Percentiles rank a stretch among this genome's conserved stretches.
These are phyloP conservation scores for Sebastes taczanowskii DNA, from an alignment of 2,797 vertebrate species.

Conservation along the genomic window DNA sequence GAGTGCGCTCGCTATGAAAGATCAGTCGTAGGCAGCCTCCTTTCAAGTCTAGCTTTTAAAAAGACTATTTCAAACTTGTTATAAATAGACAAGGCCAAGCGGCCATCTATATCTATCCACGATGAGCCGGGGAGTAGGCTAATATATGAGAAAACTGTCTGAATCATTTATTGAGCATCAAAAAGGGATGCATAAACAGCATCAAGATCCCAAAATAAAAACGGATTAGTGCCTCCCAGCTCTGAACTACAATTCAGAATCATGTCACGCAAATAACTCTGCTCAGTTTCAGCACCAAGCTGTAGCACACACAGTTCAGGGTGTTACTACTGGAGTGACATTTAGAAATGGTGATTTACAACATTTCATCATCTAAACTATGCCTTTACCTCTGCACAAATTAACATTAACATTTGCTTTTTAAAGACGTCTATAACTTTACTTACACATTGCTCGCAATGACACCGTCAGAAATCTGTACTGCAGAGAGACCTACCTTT, in stretches of 20 bases:
- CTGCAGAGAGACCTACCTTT: slow-evolving; percentile 85
- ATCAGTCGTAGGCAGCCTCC: slow-evolving; percentile 23
- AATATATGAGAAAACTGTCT: slow-evolving; percentile 17
- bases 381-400: too few species aligned
- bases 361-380: not conserved
- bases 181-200: slow-evolving; percentile 40
- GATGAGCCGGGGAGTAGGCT: slow-evolving; percentile 12
- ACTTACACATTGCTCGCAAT: not conserved
- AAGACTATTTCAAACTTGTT: slow-evolving; percentile 35
- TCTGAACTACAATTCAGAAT: slow-evolving; percentile 3
- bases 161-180: slow-evolving; percentile 41
- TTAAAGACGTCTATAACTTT: accelerated
- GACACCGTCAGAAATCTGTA: not conserved
- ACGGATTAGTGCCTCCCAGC: slow-evolving; percentile 27
- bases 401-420: not conserved
- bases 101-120: slow-evolving; percentile 38
- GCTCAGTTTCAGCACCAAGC: not conserved
- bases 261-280: slow-evolving; percentile 8
- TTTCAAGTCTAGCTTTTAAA: slow-evolving; percentile 35
- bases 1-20: slow-evolving; percentile 12
- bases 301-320: not conserved
- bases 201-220: slow-evolving; percentile 50
- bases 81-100: slow-evolving; percentile 51
- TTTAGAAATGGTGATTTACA: not conserved
- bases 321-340: not conserved